Evolutionary conservation across 1,140 invertebrate species (phyloP).

Genomic region (Zaprionus vittiger): DNA sequence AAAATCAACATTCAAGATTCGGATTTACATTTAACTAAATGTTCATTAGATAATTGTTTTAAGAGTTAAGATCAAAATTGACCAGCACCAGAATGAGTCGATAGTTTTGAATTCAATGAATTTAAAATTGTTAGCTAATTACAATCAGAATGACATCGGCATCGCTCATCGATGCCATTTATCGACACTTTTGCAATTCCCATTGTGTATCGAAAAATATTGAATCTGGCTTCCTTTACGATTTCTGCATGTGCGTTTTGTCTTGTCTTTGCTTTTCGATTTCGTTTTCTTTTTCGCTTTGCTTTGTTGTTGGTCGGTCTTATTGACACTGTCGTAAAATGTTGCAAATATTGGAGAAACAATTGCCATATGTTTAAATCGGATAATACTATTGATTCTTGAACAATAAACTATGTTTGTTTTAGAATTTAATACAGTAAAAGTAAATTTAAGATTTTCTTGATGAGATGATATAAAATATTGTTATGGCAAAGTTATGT

Average conservation of each 20-base stretch:
- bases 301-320: background rate
- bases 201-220: background rate
- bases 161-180: background rate
- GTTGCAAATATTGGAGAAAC: background rate
- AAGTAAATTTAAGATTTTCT: background rate
- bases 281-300: background rate
- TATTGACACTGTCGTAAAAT: background rate
- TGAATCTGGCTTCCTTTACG: background rate
- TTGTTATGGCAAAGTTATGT: background rate
- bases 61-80: slow-evolving; percentile 4
- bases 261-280: background rate
- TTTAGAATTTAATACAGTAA: background rate
- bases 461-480: background rate
- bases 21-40: background rate
- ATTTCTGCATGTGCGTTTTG: background rate
- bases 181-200: background rate
- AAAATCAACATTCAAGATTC: background rate
- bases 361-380: background rate
- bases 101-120: slow-evolving; percentile 5
- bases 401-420: background rate
- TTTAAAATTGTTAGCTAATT: slow-evolving; percentile 7
- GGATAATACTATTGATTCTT: background rate
- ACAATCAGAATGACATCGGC: background rate
- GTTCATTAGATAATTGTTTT: background rate
- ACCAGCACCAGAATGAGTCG: slow-evolving; percentile 1